Base-by-base conservation (phyloP, 2,888 invertebrate species). In the Drosophila bunnanda region DNA sequence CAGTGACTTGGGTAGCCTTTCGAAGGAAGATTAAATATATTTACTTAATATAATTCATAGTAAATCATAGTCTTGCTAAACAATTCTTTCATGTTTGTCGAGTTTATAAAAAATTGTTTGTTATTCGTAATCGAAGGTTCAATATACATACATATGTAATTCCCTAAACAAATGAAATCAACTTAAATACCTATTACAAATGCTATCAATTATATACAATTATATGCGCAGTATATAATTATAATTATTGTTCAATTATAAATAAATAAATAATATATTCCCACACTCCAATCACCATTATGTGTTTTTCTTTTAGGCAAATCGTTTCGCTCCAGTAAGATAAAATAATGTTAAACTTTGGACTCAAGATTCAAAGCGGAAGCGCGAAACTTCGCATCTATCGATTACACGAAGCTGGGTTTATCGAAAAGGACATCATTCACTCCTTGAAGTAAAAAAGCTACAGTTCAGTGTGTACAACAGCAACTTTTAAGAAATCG, bases 1-100 rank as follows among this genome's bases (percentile, higher is more conserved):
- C 68, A 96, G 96, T 78, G 98, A 99, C 93, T 94, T 99, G 80
- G 92, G 91, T 56, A 90, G 91, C 56, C 90, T 92, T 34, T 92
- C 92, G 28, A 92, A 92, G 73, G 92, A 92, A 79, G 92, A 92
- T 77, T 92, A 92, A 77, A 36, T 52, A 17, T 32, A 67, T 36
- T 43, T 15, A 44, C 30, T 6, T 55, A 17, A 28, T 30, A 17
- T 20, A 55, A 22, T 39, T 55, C 38, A 39, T 39, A 50, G 48
- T 65, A 44, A 44, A 43, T 54, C 64, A 48, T 64, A 15, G n/a
- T 65, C 62, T 44, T 66, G 54, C 52, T 41, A 65, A 50, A 52
- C 28, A 36, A 36, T 65, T 52, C 36, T 43, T 30, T 36, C 28
- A 30, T 43, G 43, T 65, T 65, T 52, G 17, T 68, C 65, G 65